Base-by-base conservation (phyloP, 2,113 vertebrate genomes). In the Platysteira castanea region DNA sequence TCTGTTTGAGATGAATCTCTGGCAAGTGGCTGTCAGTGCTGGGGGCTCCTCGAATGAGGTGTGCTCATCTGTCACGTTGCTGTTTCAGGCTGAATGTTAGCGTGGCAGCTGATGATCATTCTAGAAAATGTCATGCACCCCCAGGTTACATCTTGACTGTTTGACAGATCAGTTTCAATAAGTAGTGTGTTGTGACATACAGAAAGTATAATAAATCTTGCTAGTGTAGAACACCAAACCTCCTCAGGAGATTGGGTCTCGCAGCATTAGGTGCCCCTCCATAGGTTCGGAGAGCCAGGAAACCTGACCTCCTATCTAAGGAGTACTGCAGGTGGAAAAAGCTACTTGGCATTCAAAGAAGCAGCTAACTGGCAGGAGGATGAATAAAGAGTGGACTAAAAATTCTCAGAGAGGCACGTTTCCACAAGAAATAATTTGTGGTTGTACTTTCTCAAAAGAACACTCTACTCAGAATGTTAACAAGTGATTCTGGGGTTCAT, bases 201-300 rank as follows among this genome's bases (percentile, higher is more conserved):
- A 63, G 60, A 46, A 82, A 59, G 6, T 35, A 17, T 31, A 21
- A 33, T 54, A 42, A 65, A 54, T 65, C 69, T 69, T 68, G 19
- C 26, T 67, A 21, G 52, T 19, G 21, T 49, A 15, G 41, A 76
- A n/a, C 49, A 46, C 42, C 33, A 68, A 5, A 77, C 20, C 47
- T 63, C 35, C 50, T 33, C 9, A 33, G 23, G 28, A 76, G 33
- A 26, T 3, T 21, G 41, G n/a, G 33, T 39, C 33, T 50, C 60
- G 17, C n/a, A 28, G n/a, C 0, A 0, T 42, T 35, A 65, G 31
- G 24, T 71, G 41, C 7, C 28, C 13, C 19, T 74, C 37, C 26
- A 2, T 23, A 37, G 41, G 26, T 37, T 37, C 0, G 0, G 44
- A 70, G 53, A 67, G 59, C 24, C 46, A 4, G 46, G 54, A 73